A percentile compares a stretch with the other conserved stretches of the same genome.
Conservation (phyloP, 2,888 invertebrate genomes). For the Melieria picta region DNA sequence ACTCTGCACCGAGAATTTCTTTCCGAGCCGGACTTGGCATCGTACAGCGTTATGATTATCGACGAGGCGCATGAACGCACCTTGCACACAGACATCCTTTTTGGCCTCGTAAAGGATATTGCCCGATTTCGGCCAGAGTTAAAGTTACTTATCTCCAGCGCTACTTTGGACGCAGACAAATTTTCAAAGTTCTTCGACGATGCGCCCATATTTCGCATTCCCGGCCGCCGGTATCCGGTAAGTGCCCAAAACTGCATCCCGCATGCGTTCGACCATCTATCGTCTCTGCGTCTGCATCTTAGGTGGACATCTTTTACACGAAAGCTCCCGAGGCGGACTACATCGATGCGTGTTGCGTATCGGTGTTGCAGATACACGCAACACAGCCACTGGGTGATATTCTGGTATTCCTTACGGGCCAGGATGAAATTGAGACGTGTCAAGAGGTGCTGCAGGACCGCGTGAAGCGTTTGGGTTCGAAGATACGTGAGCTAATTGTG, state of each 20-base stretch:
- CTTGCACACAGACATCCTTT: slow-evolving; percentile 96
- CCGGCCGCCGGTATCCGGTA: slow-evolving; percentile 94
- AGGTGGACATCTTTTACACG: slow-evolving; percentile 95
- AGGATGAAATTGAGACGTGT: slow-evolving; percentile 91
- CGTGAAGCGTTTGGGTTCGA: slow-evolving; percentile 89
- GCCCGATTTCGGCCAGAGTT: slow-evolving; percentile 92
- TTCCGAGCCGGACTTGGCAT: slow-evolving; percentile 94
- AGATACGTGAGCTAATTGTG: slow-evolving; percentile 91
- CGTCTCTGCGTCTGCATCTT: not conserved
- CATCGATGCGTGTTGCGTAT: slow-evolving; percentile 97
- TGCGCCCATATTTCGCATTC: slow-evolving; percentile 97
- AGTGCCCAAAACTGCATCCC: not conserved
- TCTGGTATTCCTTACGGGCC: slow-evolving; percentile 94
- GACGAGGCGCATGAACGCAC: slow-evolving; percentile 99
- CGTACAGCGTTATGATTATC: slow-evolving; percentile 98
- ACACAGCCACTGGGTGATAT: slow-evolving; percentile 97
- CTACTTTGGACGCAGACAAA: slow-evolving; percentile 97
- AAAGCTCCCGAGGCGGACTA: slow-evolving; percentile 99
- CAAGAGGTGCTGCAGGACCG: slow-evolving; percentile 90
- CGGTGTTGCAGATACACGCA: slow-evolving; percentile 96
- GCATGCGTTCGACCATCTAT: not conserved
- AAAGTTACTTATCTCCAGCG: slow-evolving; percentile 96
- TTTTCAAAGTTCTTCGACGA: slow-evolving; percentile 98
- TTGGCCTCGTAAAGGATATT: slow-evolving; percentile 97
- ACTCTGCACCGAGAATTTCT: slow-evolving; percentile 97